These are phyloP conservation scores for Polypedilum vanderplanki DNA, from an alignment of 1,140 invertebrate species.

Conservation along the genomic window DNA sequence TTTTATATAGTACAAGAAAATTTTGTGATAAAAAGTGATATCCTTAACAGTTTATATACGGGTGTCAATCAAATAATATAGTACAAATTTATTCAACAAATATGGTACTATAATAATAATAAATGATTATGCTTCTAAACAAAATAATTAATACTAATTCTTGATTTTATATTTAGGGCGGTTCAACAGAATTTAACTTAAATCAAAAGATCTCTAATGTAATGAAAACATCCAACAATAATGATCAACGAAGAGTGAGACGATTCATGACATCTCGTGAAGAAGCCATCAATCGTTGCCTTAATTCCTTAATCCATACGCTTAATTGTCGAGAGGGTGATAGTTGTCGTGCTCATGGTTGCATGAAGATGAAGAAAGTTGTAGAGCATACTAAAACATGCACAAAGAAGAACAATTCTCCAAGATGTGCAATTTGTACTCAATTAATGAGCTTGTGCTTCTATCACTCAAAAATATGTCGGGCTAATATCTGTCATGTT, in stretches of 20 bases:
- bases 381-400: conserved; percentile 15
- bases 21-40: too few species aligned
- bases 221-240: conserved; percentile 15
- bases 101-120: too few species aligned
- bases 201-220: background rate
- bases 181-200: background rate
- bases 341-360: background rate
- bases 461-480: conserved; percentile 21
- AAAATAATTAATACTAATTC: background rate
- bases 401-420: background rate
- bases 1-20: background rate
- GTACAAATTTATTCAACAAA: too few species aligned
- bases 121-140: too few species aligned
- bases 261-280: background rate
- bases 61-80: too few species aligned
- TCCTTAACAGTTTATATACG: too few species aligned
- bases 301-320: background rate
- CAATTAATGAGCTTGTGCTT: background rate
- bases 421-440: conserved; percentile 12
- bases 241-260: background rate
- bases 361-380: background rate
- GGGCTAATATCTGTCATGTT: background rate
- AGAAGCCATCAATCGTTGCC: conserved; percentile 9
- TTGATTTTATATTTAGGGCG: background rate
- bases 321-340: background rate